Base-by-base conservation (phyloP, 2,888 invertebrate species). In the Helleia helle region DNA sequence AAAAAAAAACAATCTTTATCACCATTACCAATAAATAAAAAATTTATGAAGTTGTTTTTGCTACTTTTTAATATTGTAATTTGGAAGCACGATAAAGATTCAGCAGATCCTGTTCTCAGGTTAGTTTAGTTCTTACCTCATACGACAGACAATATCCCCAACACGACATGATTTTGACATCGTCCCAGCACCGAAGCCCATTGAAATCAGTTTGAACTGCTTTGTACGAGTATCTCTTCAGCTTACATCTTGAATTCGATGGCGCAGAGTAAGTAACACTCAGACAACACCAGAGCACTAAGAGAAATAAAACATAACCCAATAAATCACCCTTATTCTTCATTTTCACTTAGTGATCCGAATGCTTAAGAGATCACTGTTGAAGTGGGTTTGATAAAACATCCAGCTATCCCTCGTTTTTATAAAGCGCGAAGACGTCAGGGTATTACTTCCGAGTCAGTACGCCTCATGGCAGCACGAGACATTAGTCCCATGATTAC, bases 111-210 rank as follows among this genome's bases (percentile, higher is more conserved):
- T 9, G 15, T 12, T n/a, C 8, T 2, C 8, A 3, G 36, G 3
- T 13, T 12, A 12, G 4, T 8, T 24, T n/a, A 22, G 22, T 5
- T 29, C 24, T 25, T 45, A 94, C 94, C 89, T 95, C 94, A 62
- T 92, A 91, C 0, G 94, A 93, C 60, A 93, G 90, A 59, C 95
- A 95, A 38, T 93, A 88, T 36, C 95, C 95, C 91, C 93, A 93
- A 61, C 95, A 95, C 0, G 93, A 91, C 76, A 89, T 88, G 4
- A 94, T 93, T 41, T 89, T 90, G 1, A 95, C 88, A 41, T 88
- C 87, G 54, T 92, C 94, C 91, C 92, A 93, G 65, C 95, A 95
- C 38, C 89, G 87, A 12, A 89, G 86, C 0, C 93, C 93, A 38
- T 86, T 86, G 30, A 88, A 86, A 47, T 84, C 84, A 0, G 71